Percentiles rank a stretch among this genome's conserved stretches.
Conservation (phyloP, 2,888 invertebrate species). For the Apamea crenata region DNA sequence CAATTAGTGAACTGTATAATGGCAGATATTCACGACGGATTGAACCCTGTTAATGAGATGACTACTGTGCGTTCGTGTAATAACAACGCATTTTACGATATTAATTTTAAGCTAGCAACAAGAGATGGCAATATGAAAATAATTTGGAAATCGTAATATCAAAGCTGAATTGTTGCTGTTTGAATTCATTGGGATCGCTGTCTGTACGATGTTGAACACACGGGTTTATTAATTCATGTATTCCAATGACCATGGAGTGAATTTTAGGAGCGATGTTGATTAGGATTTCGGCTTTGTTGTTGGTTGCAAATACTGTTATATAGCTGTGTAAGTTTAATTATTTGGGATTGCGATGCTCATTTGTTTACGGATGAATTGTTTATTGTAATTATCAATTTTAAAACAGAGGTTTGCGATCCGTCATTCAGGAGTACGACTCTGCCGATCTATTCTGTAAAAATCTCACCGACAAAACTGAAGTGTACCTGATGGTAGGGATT, state of each 20-base stretch:
- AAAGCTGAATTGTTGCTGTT: conserved; percentile 28
- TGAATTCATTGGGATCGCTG: conserved; percentile 43
- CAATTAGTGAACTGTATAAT: conserved; percentile 83
- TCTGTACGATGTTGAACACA: conserved; percentile 37
- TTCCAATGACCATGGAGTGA: conserved; percentile 47
- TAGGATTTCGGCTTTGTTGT: conserved; percentile 27
- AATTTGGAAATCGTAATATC: conserved; percentile 54
- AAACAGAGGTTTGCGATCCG: background rate
- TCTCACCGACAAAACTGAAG: background rate
- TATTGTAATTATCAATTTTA: background rate
- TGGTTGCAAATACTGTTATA: conserved; percentile 32
- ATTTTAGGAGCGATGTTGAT: conserved; percentile 53
- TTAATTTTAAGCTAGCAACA: conserved; percentile 71
- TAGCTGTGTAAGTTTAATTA: conserved; percentile 5
- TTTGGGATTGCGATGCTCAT: conserved; percentile 5
- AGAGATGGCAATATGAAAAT: conserved; percentile 43
- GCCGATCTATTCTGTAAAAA: background rate
- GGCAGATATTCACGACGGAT: conserved; percentile 76
- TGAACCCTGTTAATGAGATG: conserved; percentile 77
- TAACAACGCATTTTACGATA: conserved; percentile 74
- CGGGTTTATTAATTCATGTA: conserved; percentile 53
- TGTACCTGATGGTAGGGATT: background rate
- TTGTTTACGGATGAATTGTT: background rate
- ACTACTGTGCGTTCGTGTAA: conserved; percentile 67
- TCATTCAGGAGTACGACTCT: background rate